These are phyloP conservation scores for Drosophila sucinea DNA, from an alignment of 1,140 invertebrate genomes.

Conservation along the genomic window DNA sequence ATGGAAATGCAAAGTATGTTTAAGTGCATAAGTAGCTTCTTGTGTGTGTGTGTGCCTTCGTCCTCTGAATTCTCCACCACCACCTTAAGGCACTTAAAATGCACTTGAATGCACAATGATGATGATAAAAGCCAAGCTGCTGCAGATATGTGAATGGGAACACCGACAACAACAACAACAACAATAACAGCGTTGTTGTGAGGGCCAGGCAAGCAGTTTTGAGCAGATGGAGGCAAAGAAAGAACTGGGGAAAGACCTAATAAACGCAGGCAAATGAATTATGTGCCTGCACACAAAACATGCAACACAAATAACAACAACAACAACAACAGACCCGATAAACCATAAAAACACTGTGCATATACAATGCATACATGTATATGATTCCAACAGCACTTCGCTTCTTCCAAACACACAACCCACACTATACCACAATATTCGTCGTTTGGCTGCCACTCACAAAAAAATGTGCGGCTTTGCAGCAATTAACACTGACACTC, in stretches of 20 bases:
- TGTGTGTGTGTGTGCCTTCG: not conserved
- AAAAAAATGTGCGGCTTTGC: slow-evolving; percentile 61
- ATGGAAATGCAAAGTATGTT: slow-evolving; percentile 23
- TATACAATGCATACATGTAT: slow-evolving; percentile 1
- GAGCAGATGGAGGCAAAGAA: slow-evolving; percentile 20
- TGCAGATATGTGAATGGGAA: slow-evolving; percentile 40
- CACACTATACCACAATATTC: not conserved
- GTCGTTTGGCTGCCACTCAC: slow-evolving; percentile 25
- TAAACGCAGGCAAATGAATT: slow-evolving; percentile 60
- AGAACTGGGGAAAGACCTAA: slow-evolving; percentile 46
- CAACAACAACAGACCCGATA: slow-evolving; percentile 36
- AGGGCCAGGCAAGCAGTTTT: not conserved
- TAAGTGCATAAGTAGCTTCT: slow-evolving; percentile 19
- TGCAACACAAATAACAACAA: slow-evolving; percentile 5
- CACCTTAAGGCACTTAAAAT: slow-evolving; percentile 12
- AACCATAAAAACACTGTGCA: slow-evolving; percentile 50
- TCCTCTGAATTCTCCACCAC: slow-evolving; percentile 1
- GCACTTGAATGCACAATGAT: slow-evolving; percentile 24
- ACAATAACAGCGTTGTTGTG: slow-evolving; percentile 4
- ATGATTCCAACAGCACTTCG: slow-evolving; percentile 26
- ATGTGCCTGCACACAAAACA: slow-evolving; percentile 24
- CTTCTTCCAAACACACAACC: not conserved
- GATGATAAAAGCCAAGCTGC: slow-evolving; percentile 22
- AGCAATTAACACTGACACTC: slow-evolving; percentile 77
- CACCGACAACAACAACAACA: slow-evolving; percentile 31